phyloP scores from a whole-genome alignment of 64 coral and sea anemone species.

The Dendronephthya gigantea region DNA sequence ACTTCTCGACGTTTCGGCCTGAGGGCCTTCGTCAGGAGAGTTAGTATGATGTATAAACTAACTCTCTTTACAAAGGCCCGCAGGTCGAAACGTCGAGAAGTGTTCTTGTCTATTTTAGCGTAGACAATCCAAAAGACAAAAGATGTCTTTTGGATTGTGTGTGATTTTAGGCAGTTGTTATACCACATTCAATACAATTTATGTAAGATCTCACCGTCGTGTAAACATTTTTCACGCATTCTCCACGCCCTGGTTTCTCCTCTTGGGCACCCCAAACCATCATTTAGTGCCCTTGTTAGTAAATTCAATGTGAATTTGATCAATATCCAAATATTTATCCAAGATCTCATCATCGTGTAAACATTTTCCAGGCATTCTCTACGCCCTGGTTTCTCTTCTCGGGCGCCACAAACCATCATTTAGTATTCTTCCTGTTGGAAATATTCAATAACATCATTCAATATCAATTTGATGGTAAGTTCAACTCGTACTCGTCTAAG shows the following conservation, averaged over 20 bases:
- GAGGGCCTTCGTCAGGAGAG: no score
- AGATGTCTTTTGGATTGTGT: no score
- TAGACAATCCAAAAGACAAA: no score
- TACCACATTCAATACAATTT: no score
- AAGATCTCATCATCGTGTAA: neutral
- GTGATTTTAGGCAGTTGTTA: no score
- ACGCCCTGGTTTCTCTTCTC: constrained; percentile 96
- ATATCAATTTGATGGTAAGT: constrained; percentile 95
- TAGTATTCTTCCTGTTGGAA: constrained; percentile 94
- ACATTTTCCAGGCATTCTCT: constrained; percentile 67
- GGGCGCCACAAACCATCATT: constrained; percentile 88
- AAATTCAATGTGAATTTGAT: constrained; percentile 98
- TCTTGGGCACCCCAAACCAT: constrained; percentile 85
- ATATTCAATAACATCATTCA: constrained; percentile 99
- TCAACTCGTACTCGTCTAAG: neutral
- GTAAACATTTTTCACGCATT: constrained; percentile 50
- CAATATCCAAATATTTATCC: no score
- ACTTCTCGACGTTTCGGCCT: no score
- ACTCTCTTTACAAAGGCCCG: no score
- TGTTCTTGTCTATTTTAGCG: no score
- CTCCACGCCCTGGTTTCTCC: constrained; percentile 94
- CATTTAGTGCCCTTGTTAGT: constrained; percentile 92
- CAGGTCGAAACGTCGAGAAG: no score
- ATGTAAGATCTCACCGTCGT: neutral
- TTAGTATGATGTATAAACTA: no score